Conservation (phyloP, 2,888 invertebrate genomes). For the Frankliniella intonsa region DNA sequence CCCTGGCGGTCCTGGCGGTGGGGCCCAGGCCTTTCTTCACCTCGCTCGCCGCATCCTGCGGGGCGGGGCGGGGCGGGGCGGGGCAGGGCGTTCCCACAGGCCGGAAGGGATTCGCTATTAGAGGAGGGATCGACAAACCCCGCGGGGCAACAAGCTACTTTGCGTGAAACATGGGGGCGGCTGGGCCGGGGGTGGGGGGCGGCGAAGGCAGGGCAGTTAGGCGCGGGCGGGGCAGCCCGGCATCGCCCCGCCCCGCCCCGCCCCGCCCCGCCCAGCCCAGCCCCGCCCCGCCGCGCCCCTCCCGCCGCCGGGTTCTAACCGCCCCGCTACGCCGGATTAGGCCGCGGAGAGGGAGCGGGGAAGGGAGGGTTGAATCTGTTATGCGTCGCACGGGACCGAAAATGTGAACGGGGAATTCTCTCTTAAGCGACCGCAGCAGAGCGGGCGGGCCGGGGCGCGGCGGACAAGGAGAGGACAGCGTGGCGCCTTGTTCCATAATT, state of each 20-base stretch:
- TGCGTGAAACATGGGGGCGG: not conserved
- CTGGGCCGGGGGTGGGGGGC: no score
- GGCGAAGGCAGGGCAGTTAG: not conserved
- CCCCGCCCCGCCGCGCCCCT: not conserved
- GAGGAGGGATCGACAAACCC: not conserved
- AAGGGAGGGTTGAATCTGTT: not conserved
- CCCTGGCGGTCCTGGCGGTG: not conserved
- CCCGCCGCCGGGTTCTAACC: not conserved
- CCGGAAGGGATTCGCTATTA: slow-evolving; percentile 6
- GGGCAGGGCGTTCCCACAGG: not conserved
- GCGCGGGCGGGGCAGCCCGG: not conserved
- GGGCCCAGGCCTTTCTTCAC: not conserved
- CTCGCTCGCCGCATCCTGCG: not conserved
- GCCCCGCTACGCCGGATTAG: not conserved
- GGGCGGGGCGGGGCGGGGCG: not conserved
- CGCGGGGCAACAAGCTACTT: slow-evolving; percentile 10
- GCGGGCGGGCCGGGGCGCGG: not conserved
- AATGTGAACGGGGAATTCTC: no score
- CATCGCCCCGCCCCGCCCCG: not conserved
- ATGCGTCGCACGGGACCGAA: not conserved
- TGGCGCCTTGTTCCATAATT: no score
- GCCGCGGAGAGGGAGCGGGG: not conserved
- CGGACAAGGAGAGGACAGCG: not conserved
- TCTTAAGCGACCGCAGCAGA: no score
- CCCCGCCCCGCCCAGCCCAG: not conserved